Percentiles rank a stretch among this genome's conserved stretches.
Conservation (phyloP, 2,888 invertebrate species). For the Ditula angustiorana region DNA sequence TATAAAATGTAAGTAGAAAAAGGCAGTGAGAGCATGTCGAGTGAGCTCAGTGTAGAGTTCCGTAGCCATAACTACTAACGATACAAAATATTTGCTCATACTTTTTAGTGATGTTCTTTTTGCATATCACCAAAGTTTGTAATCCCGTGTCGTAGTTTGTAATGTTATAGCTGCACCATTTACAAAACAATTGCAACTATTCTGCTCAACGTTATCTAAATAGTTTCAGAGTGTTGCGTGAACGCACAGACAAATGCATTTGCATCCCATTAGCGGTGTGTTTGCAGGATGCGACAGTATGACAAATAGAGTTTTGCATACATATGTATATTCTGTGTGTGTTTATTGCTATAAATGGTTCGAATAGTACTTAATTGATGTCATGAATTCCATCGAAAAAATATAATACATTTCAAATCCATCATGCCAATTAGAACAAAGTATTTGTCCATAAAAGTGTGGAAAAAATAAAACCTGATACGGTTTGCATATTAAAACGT, state of each 20-base stretch:
- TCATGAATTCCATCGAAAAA: no score
- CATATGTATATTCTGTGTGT: no score
- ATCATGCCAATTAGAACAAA: no score
- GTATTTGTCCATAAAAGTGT: neutral
- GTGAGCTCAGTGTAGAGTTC: no score
- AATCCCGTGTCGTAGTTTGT: no score
- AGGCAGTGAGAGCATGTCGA: no score
- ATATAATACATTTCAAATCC: neutral
- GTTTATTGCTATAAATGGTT: neutral
- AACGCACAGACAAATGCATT: constrained; percentile 23
- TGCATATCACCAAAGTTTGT: no score
- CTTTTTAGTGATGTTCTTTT: no score
- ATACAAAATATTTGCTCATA: no score
- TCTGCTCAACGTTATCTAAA: constrained; percentile 10
- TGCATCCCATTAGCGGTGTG: constrained; percentile 24
- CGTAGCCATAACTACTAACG: no score
- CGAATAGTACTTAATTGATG: no score
- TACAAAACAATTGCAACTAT: constrained; percentile 16
- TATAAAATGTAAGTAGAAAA: no score
- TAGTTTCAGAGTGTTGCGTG: constrained; percentile 19
- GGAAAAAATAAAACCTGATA: neutral
- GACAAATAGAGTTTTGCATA: constrained; percentile 19
- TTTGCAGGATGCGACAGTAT: constrained; percentile 22
- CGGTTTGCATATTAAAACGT: neutral
- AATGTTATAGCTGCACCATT: neutral